Evolutionary conservation across 1,140 invertebrate genomes (phyloP), one percentile per base, ranked within the genome.

Genomic region (Tetramorium parvispinum): DNA sequence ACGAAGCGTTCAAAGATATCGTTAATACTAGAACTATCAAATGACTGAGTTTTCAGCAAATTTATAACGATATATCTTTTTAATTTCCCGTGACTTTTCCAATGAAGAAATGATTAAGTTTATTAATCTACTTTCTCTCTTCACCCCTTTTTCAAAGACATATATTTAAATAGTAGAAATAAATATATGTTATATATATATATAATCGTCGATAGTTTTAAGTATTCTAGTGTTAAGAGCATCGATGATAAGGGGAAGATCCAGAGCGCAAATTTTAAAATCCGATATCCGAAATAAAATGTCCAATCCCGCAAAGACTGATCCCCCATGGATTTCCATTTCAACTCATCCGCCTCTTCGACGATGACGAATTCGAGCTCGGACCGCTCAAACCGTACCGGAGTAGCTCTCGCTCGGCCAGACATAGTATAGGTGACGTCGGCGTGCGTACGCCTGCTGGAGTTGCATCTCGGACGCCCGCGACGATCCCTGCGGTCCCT

Each of bases 381-480:
- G 51, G 27, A 18, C 16, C 65, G 68, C 53, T 83, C 57, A 91
- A 88, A 91, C 75, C 49, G 85, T 87, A 66, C 51, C 90, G 83
- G 90, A 91, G 76, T 91, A 91, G 85, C 87, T 91, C 70, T 91
- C 90, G 70, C 90, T 91, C 83, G 90, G 90, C 90, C 90, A 91
- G 61, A 91, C 89, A 43, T 91, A 91, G 73, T 91, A 91, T 49
- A 91, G 76, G 21, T 91, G 89, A 85, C 78, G 89, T 71, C 88
- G 75, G 68, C 83, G 89, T 37, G 68, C 83, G 59, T 83, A 87
- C 68, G 88, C 51, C 68, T 73, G 76, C 61, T 90, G 89, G 61
- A 82, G 90, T 55, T 88, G 81, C 81, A 70, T 57, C 68, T 91
- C 85, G 53, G 90, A 59, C 51, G 87, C 59, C 73, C 70, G 89